These are phyloP conservation scores for Mormyrus lacerda DNA, from an alignment of 2,113 vertebrate species.

Conservation along the genomic window DNA sequence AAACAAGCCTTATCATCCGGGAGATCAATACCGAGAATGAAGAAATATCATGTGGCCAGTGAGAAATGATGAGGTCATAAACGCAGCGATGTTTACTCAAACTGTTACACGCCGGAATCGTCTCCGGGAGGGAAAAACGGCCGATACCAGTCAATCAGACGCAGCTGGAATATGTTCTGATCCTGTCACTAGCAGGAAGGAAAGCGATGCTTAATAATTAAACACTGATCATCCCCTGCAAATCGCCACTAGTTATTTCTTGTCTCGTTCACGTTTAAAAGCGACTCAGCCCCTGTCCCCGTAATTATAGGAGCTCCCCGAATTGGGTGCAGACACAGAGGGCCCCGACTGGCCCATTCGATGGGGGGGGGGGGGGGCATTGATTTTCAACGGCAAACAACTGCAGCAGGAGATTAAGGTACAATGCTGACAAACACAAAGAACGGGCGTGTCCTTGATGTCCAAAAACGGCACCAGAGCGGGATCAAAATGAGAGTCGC, in stretches of 20 bases:
- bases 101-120: background rate
- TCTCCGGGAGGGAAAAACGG: background rate
- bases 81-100: background rate
- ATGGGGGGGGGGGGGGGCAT: background rate
- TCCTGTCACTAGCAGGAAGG: background rate
- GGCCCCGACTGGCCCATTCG: background rate
- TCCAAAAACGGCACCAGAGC: background rate
- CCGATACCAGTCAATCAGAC: background rate
- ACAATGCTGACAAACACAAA: background rate
- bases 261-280: conserved; percentile 1
- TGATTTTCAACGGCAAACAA: background rate
- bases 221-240: background rate
- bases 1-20: background rate
- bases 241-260: background rate
- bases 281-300: background rate
- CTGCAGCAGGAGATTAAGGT: background rate
- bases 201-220: background rate
- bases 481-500: background rate
- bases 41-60: background rate
- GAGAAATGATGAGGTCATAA: background rate
- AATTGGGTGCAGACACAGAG: background rate
- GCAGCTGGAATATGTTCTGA: background rate
- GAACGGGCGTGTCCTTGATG: background rate
- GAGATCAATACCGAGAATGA: background rate
- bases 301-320: background rate